Evolutionary conservation across 2,113 vertebrate species (phyloP), one percentile per base, ranked within the genome.

Genomic region (Corvus moneduloides): DNA sequence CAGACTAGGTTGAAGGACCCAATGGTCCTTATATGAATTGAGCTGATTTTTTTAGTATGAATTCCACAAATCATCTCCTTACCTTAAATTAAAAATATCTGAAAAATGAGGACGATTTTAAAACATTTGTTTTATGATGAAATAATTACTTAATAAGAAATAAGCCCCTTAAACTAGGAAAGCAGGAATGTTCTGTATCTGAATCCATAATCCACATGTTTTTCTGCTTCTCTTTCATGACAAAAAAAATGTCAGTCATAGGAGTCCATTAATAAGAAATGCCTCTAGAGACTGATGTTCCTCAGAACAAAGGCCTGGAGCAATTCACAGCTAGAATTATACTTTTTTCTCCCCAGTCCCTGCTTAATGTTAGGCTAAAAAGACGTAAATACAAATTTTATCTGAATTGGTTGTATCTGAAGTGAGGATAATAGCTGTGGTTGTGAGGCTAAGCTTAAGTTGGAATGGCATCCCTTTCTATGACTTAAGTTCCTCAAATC

Each of bases 301-400:
- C 69, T 90, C 72, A 89, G 33, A 91, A 80, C 16, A 93, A 82
- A 96, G 51, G 19, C 48, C 83, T 88, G n/a, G 55, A 93, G 81
- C 22, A 56, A 74, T 94, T 84, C 8, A 49, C 78, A 54, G 13
- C 11, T 92, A 78, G 56, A 84, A 27, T 84, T 23, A 56, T 24
- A 41, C 32, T 87, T 64, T 77, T 82, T 79, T 8, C 6, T 78
- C 9, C 18, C 8, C 28, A 54, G 5, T n/a, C 10, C 4, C 22
- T 74, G 26, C 27, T 87, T 89, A 48, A 48, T 44, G 1, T 68
- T 58, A 75, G 19, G 27, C 54, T 67, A 39, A 82, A 75, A 92
- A 75, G 49, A 56, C 27, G 23, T 44, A 69, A 59, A 52, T 85
- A 17, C 28, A 58, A 26, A 56, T 69, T 58, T 18, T 62, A 46